Evolutionary conservation across 2,888 invertebrate genomes (phyloP).

Genomic region (Platycheirus rosarum): DNA sequence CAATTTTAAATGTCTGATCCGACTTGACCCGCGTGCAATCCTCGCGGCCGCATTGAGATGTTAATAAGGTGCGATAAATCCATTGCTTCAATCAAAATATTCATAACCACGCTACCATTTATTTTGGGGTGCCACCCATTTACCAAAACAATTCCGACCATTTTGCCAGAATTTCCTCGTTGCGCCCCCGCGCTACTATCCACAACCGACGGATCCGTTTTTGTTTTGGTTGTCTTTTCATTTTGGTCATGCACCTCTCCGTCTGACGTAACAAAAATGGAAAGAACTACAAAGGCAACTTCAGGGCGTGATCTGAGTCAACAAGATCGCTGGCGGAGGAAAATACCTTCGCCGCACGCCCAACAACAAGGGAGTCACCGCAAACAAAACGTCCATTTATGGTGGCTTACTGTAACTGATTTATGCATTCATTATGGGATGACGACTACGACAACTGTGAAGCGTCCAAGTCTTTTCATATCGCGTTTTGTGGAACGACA

Average conservation of each 20-base stretch:
- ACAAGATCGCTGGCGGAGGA: constrained; percentile 55
- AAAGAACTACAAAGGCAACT: constrained; percentile 37
- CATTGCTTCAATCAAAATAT: constrained; percentile 51
- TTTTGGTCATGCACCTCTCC: constrained; percentile 61
- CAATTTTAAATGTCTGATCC: constrained; percentile 28
- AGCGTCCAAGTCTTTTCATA: constrained; percentile 11
- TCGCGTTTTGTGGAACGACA: constrained; percentile 49
- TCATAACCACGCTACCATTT: constrained; percentile 58
- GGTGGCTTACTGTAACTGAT: constrained; percentile 68
- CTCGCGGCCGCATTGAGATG: constrained; percentile 48
- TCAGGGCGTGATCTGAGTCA: constrained; percentile 71
- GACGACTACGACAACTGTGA: constrained; percentile 6
- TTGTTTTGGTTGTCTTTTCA: constrained; percentile 25
- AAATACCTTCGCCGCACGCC: constrained; percentile 46
- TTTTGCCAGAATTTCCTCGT: constrained; percentile 51
- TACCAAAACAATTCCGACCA: constrained; percentile 53
- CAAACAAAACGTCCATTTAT: constrained; percentile 53
- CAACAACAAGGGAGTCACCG: constrained; percentile 42
- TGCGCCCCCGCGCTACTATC: too few species aligned
- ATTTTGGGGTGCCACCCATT: constrained; percentile 57
- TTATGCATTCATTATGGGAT: constrained; percentile 63
- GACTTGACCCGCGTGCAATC: constrained; percentile 45
- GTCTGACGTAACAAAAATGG: constrained; percentile 62
- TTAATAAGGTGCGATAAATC: constrained; percentile 69
- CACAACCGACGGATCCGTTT: constrained; percentile 15